phyloP scores from a whole-genome alignment of 2,797 vertebrate genomes.

The Pseudocheirus occidentalis region DNA sequence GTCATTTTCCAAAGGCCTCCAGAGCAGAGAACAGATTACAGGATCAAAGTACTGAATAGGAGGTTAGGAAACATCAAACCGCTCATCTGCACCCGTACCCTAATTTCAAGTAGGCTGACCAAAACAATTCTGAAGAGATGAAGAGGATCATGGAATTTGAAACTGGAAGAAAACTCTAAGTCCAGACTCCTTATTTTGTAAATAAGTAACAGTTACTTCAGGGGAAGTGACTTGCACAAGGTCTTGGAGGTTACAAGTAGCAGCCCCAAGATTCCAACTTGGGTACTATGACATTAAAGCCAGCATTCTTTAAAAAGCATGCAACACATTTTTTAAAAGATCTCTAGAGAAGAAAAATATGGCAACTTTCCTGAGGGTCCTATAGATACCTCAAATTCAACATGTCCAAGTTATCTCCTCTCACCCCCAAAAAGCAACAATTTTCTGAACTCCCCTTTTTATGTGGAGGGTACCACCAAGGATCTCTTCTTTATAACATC shows the following conservation, averaged over 20 bases:
- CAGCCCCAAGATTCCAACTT: background rate
- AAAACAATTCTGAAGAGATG: background rate
- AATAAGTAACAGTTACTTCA: background rate
- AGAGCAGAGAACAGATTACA: background rate
- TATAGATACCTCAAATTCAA: background rate
- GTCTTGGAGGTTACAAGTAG: background rate
- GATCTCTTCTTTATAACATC: background rate
- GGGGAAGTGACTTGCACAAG: background rate
- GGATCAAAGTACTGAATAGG: background rate
- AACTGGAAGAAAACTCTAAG: background rate
- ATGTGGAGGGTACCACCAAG: background rate
- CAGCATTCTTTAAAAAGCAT: background rate
- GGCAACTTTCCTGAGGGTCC: background rate
- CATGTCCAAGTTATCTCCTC: background rate
- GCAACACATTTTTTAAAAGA: background rate
- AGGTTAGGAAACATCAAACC: background rate
- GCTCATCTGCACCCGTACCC: background rate
- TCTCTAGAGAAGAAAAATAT: background rate
- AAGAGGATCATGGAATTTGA: background rate
- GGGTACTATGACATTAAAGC: background rate
- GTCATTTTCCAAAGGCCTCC: background rate
- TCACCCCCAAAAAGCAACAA: background rate
- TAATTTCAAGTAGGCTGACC: background rate
- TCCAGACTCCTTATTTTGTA: background rate
- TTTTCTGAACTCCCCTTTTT: background rate